These are phyloP conservation scores for Smutsia gigantea DNA, from an alignment of 2,797 vertebrate genomes.

Conservation along the genomic window DNA sequence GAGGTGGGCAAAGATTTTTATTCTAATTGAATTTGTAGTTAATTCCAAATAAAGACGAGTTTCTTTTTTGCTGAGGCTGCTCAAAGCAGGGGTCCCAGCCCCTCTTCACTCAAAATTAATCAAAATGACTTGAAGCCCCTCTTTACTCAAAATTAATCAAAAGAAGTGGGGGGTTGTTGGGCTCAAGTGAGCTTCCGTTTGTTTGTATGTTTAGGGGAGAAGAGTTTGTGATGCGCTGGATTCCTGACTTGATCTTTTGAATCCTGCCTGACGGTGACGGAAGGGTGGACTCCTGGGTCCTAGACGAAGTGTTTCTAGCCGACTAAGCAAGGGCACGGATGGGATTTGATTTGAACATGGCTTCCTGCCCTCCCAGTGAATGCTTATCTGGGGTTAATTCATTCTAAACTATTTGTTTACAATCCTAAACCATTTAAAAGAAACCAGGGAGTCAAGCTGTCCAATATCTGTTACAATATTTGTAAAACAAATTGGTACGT, in stretches of 20 bases:
- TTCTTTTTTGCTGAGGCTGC: slow-evolving; percentile 67
- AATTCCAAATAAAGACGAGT: slow-evolving; percentile 79
- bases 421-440: background rate
- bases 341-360: background rate
- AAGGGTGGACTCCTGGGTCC: background rate
- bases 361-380: background rate
- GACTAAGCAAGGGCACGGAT: background rate
- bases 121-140: background rate
- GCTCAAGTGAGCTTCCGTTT: background rate
- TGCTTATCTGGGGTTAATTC: background rate
- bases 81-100: background rate
- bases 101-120: background rate
- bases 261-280: fast-evolving
- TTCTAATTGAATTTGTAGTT: slow-evolving; percentile 90
- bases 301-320: background rate
- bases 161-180: background rate
- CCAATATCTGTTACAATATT: background rate
- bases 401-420: background rate
- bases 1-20: slow-evolving; percentile 84
- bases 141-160: background rate
- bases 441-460: background rate
- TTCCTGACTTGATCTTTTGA: background rate
- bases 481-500: background rate
- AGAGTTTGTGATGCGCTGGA: background rate
- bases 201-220: background rate